Conservation (phyloP, 1,140 invertebrate species). For the Microvelia longipes region DNA sequence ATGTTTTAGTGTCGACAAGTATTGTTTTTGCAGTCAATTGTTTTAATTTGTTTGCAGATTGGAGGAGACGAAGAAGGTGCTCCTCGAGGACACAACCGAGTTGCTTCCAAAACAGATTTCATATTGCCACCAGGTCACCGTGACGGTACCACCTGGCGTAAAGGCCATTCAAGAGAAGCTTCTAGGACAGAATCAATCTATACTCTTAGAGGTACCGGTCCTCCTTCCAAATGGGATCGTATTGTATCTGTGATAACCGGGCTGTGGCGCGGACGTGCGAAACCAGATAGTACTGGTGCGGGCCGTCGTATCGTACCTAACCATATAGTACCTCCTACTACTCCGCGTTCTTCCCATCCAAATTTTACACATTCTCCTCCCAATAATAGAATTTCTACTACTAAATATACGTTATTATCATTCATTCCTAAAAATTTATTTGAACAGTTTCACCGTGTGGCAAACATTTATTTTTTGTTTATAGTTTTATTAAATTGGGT, state of each 20-base stretch:
- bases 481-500: constrained; percentile 93
- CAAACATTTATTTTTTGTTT: constrained; percentile 95
- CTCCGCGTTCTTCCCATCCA: constrained; percentile 59
- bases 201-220: constrained; percentile 55
- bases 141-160: constrained; percentile 28
- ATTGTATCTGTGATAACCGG: constrained; percentile 41
- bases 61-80: constrained; percentile 22
- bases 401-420: constrained; percentile 85
- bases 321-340: constrained; percentile 55
- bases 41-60: constrained; percentile 17
- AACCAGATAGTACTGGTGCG: constrained; percentile 42
- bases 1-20: too few species aligned
- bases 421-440: constrained; percentile 93
- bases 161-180: constrained; percentile 41
- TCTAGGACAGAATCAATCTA: constrained; percentile 72
- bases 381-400: constrained; percentile 75
- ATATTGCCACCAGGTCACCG: constrained; percentile 62
- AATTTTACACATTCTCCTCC: constrained; percentile 52
- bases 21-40: too few species aligned
- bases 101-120: constrained; percentile 73
- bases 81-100: constrained; percentile 51
- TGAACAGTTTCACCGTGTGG: constrained; percentile 94
- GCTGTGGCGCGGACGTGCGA: constrained; percentile 22
- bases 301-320: constrained; percentile 62
- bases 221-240: constrained; percentile 43